Evolutionary conservation across 2,888 invertebrate genomes (phyloP).

Genomic region (Tridacna crocea): DNA sequence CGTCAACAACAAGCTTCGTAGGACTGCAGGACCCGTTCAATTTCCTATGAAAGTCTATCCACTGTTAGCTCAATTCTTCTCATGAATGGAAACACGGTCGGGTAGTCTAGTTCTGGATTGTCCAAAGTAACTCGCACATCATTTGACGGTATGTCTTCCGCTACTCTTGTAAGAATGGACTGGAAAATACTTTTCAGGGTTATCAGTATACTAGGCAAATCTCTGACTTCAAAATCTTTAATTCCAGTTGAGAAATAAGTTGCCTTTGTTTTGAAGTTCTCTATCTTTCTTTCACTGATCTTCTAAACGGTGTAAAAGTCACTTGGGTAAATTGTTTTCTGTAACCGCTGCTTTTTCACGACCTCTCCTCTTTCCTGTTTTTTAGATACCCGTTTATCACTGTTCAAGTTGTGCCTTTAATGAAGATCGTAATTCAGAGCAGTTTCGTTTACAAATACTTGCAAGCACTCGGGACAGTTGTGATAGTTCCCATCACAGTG

Average conservation of each 20-base stretch:
- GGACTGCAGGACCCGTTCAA: conserved; percentile 45
- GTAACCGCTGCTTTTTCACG: not conserved
- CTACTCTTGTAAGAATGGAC: conserved; percentile 20
- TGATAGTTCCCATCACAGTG: too few species aligned
- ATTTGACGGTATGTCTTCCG: conserved; percentile 29
- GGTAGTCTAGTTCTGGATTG: conserved; percentile 49
- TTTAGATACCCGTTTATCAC: conserved; percentile 30
- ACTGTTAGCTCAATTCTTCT: conserved; percentile 31
- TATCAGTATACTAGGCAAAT: conserved; percentile 31
- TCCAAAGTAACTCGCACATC: conserved; percentile 53
- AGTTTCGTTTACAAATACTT: conserved; percentile 18
- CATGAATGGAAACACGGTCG: conserved; percentile 31
- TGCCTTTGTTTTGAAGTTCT: conserved; percentile 34
- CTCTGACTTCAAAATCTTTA: conserved; percentile 28
- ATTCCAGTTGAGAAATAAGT: conserved; percentile 26
- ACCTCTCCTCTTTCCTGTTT: conserved; percentile 26
- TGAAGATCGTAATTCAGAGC: conserved; percentile 25
- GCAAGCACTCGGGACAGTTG: too few species aligned
- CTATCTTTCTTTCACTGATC: conserved; percentile 27
- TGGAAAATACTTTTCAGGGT: conserved; percentile 29
- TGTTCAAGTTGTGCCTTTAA: too few species aligned
- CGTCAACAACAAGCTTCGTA: conserved; percentile 47
- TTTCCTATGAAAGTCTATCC: conserved; percentile 43
- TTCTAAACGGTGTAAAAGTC: conserved; percentile 24
- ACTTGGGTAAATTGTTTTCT: not conserved